Evolutionary conservation across 2,113 vertebrate genomes (phyloP).

Genomic region (Ctenodactylus gundi): DNA sequence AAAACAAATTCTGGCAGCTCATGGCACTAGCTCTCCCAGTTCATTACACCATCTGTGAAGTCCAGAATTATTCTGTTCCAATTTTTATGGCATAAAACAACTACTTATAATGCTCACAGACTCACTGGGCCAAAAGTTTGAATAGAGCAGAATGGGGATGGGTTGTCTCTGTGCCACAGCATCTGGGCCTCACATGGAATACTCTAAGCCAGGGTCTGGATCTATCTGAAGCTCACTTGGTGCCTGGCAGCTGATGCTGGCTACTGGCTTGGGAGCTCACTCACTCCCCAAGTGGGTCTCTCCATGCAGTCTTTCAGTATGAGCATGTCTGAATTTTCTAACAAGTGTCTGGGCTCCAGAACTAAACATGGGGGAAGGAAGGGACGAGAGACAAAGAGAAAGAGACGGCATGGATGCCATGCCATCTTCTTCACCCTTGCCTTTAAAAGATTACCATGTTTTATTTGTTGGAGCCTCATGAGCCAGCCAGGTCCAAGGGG

Average conservation of each 20-base stretch:
- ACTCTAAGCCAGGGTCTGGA: neutral
- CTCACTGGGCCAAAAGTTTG: slow-evolving; percentile 23
- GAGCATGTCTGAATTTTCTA: neutral
- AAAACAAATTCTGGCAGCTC: neutral
- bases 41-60: neutral
- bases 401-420: neutral
- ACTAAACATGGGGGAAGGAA: neutral
- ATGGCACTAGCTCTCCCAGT: neutral
- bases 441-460: neutral
- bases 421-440: neutral
- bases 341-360: neutral
- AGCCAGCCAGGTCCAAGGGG: neutral
- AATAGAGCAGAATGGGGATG: neutral
- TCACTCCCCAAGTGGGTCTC: neutral
- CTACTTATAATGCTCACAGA: neutral
- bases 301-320: neutral
- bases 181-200: neutral
- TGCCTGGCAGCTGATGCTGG: neutral
- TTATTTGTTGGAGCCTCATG: neutral
- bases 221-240: neutral
- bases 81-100: slow-evolving; percentile 6
- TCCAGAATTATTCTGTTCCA: neutral
- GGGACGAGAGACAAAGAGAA: neutral
- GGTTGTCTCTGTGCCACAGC: neutral
- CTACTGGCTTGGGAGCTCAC: neutral